Conservation (phyloP, 2,888 invertebrate genomes). For the Elegia similella region DNA sequence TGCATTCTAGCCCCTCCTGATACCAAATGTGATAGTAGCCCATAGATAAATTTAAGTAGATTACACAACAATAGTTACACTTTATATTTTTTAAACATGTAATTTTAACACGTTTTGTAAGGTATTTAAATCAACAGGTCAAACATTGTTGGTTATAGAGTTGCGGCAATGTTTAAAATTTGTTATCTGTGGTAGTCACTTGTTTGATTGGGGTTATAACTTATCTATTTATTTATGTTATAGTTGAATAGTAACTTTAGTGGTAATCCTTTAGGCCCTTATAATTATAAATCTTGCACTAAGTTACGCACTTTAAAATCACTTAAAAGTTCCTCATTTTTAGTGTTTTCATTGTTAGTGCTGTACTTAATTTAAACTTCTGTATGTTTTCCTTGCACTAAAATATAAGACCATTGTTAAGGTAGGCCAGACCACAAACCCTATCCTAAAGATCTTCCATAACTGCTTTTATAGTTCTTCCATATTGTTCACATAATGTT, state of each 20-base stretch:
- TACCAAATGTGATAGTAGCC: slow-evolving; percentile 77
- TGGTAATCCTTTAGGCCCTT: background rate
- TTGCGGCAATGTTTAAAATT: slow-evolving; percentile 22
- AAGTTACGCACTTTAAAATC: background rate
- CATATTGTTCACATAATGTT: background rate
- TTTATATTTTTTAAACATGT: slow-evolving; percentile 28
- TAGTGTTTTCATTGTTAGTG: slow-evolving; percentile 10
- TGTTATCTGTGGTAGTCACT: slow-evolving; percentile 18
- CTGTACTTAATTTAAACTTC: slow-evolving; percentile 49
- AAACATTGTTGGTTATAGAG: slow-evolving; percentile 21
- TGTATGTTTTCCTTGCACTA: slow-evolving; percentile 39
- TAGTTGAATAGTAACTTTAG: background rate
- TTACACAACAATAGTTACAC: slow-evolving; percentile 40
- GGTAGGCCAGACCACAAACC: slow-evolving; percentile 33
- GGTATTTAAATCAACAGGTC: slow-evolving; percentile 23
- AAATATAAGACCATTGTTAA: slow-evolving; percentile 39
- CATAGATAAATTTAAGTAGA: slow-evolving; percentile 73
- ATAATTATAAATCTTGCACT: background rate
- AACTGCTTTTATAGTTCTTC: slow-evolving; percentile 5
- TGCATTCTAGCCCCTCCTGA: slow-evolving; percentile 80
- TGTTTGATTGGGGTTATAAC: slow-evolving; percentile 27
- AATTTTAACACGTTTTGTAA: slow-evolving; percentile 28
- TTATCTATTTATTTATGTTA: slow-evolving; percentile 10
- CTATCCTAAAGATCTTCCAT: slow-evolving; percentile 30
- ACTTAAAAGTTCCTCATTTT: slow-evolving; percentile 7